Evolutionary conservation across 2,888 invertebrate species (phyloP), one percentile per base, ranked within the genome.

Genomic region (Heliconius aoede): DNA sequence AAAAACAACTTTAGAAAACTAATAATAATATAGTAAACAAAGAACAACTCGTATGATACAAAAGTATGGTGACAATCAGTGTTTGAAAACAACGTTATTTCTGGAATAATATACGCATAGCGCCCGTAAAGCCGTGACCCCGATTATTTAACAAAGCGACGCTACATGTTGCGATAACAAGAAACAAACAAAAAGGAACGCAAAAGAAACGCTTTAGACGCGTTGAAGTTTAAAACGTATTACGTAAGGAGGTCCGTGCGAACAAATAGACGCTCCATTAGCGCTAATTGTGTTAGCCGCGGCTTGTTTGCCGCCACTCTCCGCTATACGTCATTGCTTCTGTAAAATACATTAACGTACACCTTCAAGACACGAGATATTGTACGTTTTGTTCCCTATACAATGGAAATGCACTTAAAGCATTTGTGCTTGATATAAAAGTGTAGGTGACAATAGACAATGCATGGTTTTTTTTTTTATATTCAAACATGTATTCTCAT

Each of bases 251-350:
- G 73, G 77, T 77, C 77, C 78, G 76, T 73, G 79, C 76, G 85
- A 85, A 86, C 87, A 88, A 86, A 89, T 86, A 88, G 86, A 85
- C 81, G 85, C 83, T 85, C 88, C 89, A 89, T 90, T 89, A 89
- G 85, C 84, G 82, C 85, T 89, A 90, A 90, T 89, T 89, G 87
- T 86, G 87, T 89, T 88, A 87, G 81, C 81, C 75, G 74, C 60
- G 61, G 78, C 79, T n/a, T 77, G 77, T 77, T 78, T 80, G 36
- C 79, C 68, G 61, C 64, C 74, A 76, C 72, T 69, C 71, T 75
- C 75, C 64, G 62, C 58, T 74, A 73, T 73, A 76, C 76, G 64
- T 76, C 71, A 78, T 73, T 36, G 71, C 73, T 51, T 71, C 58
- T 67, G 55, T 40, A 65, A 74, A 69, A 24, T 76, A 60, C 73